phyloP scores from a whole-genome alignment of 2,888 invertebrate species.

The Ennomos fuscantarius region DNA sequence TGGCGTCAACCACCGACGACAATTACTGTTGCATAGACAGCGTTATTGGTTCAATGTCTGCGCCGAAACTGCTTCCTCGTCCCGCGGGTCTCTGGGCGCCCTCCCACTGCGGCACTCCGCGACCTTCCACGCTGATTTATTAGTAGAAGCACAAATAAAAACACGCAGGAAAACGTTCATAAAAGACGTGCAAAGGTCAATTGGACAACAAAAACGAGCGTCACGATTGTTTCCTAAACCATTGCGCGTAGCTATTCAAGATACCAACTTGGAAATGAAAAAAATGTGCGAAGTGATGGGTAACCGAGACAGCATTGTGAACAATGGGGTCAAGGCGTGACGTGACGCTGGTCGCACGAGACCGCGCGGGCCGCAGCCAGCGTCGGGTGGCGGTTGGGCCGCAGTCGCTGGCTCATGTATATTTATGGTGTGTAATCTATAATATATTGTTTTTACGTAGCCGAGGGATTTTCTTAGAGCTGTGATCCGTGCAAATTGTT shows the following conservation, averaged over 20 bases:
- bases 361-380: too few species aligned
- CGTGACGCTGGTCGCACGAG: constrained; percentile 2
- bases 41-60: too few species aligned
- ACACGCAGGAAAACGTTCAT: constrained; percentile 19
- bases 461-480: too few species aligned
- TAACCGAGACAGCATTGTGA: constrained; percentile 22
- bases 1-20: background rate
- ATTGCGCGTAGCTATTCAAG: too few species aligned
- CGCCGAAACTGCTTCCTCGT: too few species aligned
- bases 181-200: constrained; percentile 19
- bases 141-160: constrained; percentile 15
- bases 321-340: constrained; percentile 19
- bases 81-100: background rate
- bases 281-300: constrained; percentile 18
- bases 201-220: constrained; percentile 8
- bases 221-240: constrained; percentile 5
- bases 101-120: too few species aligned
- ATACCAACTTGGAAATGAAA: constrained; percentile 1
- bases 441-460: too few species aligned
- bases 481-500: too few species aligned
- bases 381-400: too few species aligned
- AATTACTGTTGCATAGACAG: too few species aligned
- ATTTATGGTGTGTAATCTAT: too few species aligned
- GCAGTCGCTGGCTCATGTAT: too few species aligned
- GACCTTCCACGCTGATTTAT: constrained; percentile 8